A percentile compares a stretch with the other conserved stretches of the same genome.
phyloP scores from a whole-genome alignment of 2,113 vertebrate genomes.

The Synchiropus splendidus region DNA sequence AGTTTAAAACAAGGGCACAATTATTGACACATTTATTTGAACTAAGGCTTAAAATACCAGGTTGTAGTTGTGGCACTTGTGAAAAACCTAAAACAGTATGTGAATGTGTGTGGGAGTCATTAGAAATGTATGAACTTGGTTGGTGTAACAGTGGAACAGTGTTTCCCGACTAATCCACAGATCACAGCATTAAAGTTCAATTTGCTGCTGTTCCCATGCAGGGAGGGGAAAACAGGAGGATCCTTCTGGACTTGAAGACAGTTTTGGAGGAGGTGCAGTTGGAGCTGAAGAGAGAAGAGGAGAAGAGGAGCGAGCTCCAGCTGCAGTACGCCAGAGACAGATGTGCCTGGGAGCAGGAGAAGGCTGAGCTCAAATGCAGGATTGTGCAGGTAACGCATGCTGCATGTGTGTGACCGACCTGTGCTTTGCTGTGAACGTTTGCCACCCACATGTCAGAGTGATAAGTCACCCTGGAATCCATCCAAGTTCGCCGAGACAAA shows the following conservation, averaged over 20 bases:
- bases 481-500: conserved; percentile 38
- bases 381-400: conserved; percentile 56
- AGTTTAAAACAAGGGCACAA: too few species aligned
- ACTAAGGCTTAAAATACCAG: too few species aligned
- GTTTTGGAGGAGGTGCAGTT: conserved; percentile 61
- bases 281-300: conserved; percentile 63
- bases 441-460: conserved; percentile 26
- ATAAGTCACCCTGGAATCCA: conserved; percentile 25
- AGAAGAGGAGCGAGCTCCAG: conserved; percentile 60
- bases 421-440: background rate
- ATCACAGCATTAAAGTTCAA: background rate
- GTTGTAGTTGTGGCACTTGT: too few species aligned
- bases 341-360: conserved; percentile 66
- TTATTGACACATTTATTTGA: too few species aligned
- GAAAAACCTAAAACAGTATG: too few species aligned
- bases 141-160: too few species aligned
- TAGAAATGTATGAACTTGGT: too few species aligned
- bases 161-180: too few species aligned
- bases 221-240: conserved; percentile 63
- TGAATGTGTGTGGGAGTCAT: too few species aligned
- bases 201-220: conserved; percentile 30
- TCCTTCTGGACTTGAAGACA: conserved; percentile 61
- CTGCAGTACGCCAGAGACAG: conserved; percentile 65
- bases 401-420: conserved; percentile 5
- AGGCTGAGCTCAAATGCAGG: conserved; percentile 60